Evolutionary conservation across 1,140 invertebrate genomes (phyloP).

Genomic region (Pemphigus obesinymphae): DNA sequence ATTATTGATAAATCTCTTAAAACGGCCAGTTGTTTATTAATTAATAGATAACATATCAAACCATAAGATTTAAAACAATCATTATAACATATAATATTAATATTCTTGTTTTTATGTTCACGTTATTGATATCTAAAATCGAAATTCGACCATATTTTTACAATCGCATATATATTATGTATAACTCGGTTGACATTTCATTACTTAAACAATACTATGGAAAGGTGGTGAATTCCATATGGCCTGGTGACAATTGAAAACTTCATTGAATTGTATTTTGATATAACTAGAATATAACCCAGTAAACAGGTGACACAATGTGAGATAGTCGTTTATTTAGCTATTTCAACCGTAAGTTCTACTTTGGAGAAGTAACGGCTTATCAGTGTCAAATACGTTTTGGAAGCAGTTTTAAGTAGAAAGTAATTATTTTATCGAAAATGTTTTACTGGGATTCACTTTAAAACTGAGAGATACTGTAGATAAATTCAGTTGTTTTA

Average conservation of each 20-base stretch:
- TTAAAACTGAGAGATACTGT: no score
- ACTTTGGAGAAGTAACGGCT: background rate
- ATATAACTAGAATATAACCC: background rate
- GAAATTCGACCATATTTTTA: background rate
- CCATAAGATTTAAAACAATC: no score
- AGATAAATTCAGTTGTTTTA: no score
- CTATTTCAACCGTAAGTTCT: background rate
- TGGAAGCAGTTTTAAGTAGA: background rate
- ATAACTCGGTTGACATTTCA: background rate
- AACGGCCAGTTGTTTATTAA: no score
- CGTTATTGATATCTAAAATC: no score
- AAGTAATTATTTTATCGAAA: no score
- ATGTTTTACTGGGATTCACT: no score
- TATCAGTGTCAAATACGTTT: background rate
- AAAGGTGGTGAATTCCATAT: background rate
- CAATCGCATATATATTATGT: background rate
- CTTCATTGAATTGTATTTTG: background rate
- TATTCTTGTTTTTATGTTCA: no score
- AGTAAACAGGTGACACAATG: background rate
- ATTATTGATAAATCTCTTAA: no score
- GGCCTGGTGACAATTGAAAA: background rate
- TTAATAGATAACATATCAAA: no score
- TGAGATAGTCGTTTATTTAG: background rate
- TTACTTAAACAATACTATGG: background rate
- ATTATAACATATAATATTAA: no score